These are phyloP conservation scores for Diloba caeruleocephala DNA, from an alignment of 2,888 invertebrate genomes.

Conservation along the genomic window DNA sequence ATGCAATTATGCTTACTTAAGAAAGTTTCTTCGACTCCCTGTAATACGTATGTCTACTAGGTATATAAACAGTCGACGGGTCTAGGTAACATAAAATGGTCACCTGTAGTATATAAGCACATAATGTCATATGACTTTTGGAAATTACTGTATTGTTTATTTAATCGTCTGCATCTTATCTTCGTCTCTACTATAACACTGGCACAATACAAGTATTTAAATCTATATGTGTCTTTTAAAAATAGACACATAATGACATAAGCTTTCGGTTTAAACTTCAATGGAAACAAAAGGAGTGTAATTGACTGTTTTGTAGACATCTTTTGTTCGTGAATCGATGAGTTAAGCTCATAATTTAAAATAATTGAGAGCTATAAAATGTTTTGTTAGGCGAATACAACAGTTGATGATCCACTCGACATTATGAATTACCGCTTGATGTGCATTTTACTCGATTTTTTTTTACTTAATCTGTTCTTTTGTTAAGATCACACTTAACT, in stretches of 20 bases:
- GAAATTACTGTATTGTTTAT: slow-evolving; percentile 28
- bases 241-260: slow-evolving; percentile 8
- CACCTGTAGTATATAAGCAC: too few species aligned
- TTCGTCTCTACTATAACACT: slow-evolving; percentile 16
- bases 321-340: slow-evolving; percentile 29
- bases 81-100: too few species aligned
- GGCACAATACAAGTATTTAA: slow-evolving; percentile 23
- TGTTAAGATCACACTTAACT: too few species aligned
- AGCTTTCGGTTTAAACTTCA: slow-evolving; percentile 28
- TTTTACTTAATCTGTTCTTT: too few species aligned
- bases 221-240: slow-evolving; percentile 9
- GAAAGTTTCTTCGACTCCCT: too few species aligned
- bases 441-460: too few species aligned
- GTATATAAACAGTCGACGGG: too few species aligned
- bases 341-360: slow-evolving; percentile 31
- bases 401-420: slow-evolving; percentile 27
- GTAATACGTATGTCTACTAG: too few species aligned
- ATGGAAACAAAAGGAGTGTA: slow-evolving; percentile 21
- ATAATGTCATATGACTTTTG: slow-evolving; percentile 38
- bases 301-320: slow-evolving; percentile 32
- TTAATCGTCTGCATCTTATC: slow-evolving; percentile 17
- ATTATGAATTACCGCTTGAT: too few species aligned
- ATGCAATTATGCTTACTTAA: too few species aligned
- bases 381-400: slow-evolving; percentile 24
- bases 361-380: slow-evolving; percentile 36